These are phyloP conservation scores for Pelusios castaneus DNA, from an alignment of 2,113 vertebrate species.

Conservation along the genomic window DNA sequence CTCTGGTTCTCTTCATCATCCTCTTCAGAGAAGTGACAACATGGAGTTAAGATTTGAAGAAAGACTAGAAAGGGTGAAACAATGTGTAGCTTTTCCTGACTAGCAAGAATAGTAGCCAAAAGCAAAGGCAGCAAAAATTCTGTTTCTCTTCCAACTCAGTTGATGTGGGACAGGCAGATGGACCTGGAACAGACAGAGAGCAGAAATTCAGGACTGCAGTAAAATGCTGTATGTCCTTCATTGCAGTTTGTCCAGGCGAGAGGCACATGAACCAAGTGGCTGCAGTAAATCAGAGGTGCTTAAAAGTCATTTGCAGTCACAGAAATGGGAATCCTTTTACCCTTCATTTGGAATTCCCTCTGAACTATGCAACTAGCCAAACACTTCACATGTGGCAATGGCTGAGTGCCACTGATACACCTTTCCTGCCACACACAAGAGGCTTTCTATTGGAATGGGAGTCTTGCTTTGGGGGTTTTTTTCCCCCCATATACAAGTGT, in stretches of 20 bases:
- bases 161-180: not conserved
- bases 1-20: not conserved
- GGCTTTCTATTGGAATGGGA: not conserved
- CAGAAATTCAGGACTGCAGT: not conserved
- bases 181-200: not conserved
- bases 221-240: not conserved
- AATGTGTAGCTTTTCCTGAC: not conserved
- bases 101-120: not conserved
- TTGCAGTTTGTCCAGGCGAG: not conserved
- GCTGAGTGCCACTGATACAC: not conserved
- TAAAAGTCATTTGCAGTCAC: not conserved
- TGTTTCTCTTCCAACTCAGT: not conserved
- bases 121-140: not conserved
- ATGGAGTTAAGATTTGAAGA: not conserved
- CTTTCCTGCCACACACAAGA: accelerated
- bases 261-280: not conserved
- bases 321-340: not conserved
- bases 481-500: slow-evolving; percentile 68
- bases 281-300: not conserved
- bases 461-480: slow-evolving; percentile 47
- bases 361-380: not conserved
- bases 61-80: not conserved
- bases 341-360: not conserved
- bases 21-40: not conserved
- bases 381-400: not conserved